A percentile compares a stretch with the other conserved stretches of the same genome.
Conservation (phyloP, 1,140 invertebrate species). For the Ylistrum balloti region DNA sequence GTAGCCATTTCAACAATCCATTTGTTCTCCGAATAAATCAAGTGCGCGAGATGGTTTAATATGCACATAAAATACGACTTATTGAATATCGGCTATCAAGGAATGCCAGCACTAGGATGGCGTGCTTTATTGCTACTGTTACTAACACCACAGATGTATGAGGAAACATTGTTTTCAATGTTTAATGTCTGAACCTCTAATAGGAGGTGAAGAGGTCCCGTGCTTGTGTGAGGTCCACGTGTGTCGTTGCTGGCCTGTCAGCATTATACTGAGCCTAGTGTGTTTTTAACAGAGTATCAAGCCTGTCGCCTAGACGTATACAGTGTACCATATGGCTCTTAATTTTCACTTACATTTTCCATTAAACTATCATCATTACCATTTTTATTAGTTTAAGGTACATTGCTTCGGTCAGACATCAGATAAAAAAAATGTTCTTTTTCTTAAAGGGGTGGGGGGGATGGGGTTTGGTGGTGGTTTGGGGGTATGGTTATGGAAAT, state of each 20-base stretch:
- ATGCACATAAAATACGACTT: conserved; percentile 30
- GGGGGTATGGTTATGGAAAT: too few species aligned
- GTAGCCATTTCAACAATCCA: conserved; percentile 10
- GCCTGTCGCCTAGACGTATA: not conserved
- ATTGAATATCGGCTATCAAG: conserved; percentile 1
- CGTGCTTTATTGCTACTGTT: not conserved
- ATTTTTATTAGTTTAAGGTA: too few species aligned
- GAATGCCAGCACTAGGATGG: not conserved
- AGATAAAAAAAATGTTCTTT: too few species aligned
- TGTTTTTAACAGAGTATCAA: not conserved
- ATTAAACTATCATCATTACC: too few species aligned
- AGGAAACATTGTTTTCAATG: not conserved
- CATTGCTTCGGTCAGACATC: too few species aligned
- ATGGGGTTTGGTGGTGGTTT: too few species aligned
- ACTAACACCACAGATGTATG: not conserved
- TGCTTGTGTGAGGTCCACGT: conserved; percentile 22
- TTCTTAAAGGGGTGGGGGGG: too few species aligned
- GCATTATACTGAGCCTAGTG: not conserved
- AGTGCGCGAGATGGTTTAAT: conserved; percentile 10
- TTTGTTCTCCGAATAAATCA: conserved; percentile 33
- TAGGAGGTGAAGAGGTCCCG: conserved; percentile 3
- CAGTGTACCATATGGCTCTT: not conserved
- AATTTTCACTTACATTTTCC: too few species aligned
- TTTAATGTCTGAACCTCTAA: not conserved
- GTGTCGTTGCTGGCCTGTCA: not conserved